Evolutionary conservation across 1,140 invertebrate species (phyloP), one percentile per base, ranked within the genome.

Genomic region (Antheraea pernyi): DNA sequence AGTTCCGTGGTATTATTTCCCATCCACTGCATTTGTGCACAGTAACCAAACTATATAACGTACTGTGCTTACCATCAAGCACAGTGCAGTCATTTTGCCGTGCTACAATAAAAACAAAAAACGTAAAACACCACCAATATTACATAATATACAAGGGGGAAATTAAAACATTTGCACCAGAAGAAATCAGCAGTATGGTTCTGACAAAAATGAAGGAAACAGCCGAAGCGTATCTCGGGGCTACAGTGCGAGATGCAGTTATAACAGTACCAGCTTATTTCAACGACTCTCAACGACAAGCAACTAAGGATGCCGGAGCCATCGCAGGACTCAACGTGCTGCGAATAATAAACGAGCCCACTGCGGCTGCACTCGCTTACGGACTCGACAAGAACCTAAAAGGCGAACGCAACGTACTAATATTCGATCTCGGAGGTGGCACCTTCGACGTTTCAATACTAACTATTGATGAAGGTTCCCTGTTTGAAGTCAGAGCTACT

Each of bases 381-480:
- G 97, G 93, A 89, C 94, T 92, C 87, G 95, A 96, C 76, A 94
- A 94, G 69, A 96, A 94, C 84, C 93, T 93, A 2, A 93, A 94
- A 93, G 97, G 97, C 1, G 94, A 95, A 72, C 92, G 93, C 63
- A 95, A 95, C 79, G 94, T 96, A 0, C 86, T 96, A 0, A 95
- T 96, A 39, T 96, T 96, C 73, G 95, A 96, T 70, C 77, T 94
- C 36, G 93, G 93, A 10, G 93, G 93, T 19, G 95, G 95, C 19
- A 96, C 95, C 42, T 96, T 96, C 69, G 97, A 98, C 88, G 97
- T 98, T 0, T 98, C 97, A 13, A 95, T 98, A 48, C 86, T 98
- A 2, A 95, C 95, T n/a, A 97, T 98, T 82, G 96, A 96, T 73
- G 96, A 98, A 83, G 97, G 97, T 16, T 95, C 95, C 0, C 83